Conservation (phyloP, 2,113 vertebrate species). For the Prietella phreatophila region DNA sequence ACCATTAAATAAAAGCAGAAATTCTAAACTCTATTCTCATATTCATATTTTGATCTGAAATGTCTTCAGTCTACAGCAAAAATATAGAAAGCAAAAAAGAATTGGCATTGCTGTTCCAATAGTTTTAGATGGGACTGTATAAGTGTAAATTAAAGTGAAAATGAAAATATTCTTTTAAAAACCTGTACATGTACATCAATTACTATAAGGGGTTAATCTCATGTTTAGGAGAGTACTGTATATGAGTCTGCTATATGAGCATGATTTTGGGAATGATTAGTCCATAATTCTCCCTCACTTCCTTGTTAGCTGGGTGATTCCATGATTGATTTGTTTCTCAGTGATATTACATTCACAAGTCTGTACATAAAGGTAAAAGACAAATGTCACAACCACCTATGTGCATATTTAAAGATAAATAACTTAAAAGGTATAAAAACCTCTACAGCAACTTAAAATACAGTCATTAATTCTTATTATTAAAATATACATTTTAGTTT, state of each 20-base stretch:
- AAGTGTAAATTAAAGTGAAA: not conserved
- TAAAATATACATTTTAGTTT: not conserved
- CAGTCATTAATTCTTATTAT: not conserved
- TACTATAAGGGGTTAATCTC: not conserved
- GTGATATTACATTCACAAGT: not conserved
- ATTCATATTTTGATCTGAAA: too few relatives aligned
- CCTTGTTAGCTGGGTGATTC: not conserved
- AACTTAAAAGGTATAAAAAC: not conserved
- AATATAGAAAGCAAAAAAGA: too few relatives aligned
- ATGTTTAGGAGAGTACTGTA: not conserved
- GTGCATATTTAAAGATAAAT: not conserved
- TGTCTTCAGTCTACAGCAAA: too few relatives aligned
- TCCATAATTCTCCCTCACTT: not conserved
- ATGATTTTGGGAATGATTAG: not conserved
- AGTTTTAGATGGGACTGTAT: too few relatives aligned
- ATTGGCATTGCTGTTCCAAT: too few relatives aligned
- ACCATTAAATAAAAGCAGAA: too few relatives aligned
- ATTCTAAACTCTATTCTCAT: too few relatives aligned
- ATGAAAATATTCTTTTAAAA: not conserved
- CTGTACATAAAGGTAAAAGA: not conserved
- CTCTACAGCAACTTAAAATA: not conserved
- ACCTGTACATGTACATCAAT: not conserved
- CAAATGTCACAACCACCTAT: not conserved
- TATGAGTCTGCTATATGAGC: not conserved
- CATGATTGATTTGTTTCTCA: not conserved